Evolutionary conservation across 2,113 vertebrate genomes (phyloP).

Genomic region (Progne subis): DNA sequence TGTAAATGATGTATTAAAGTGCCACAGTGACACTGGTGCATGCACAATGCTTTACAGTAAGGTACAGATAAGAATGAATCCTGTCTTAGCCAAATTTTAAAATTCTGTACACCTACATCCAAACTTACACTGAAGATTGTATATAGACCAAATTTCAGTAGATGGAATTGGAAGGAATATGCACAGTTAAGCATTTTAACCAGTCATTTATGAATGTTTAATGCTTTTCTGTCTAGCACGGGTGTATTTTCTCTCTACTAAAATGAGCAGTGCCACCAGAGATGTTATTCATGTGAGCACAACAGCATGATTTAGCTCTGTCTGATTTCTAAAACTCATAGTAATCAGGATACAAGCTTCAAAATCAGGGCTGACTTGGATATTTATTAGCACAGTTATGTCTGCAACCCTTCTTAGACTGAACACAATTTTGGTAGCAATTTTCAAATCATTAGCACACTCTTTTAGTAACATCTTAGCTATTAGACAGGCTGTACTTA

Average conservation of each 20-base stretch:
- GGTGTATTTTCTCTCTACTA: not conserved
- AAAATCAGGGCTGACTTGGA: conserved; percentile 18
- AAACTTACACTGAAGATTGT: not conserved
- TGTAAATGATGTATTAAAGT: not conserved
- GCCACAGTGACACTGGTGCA: not conserved
- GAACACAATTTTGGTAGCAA: conserved; percentile 39
- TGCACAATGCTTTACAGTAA: rapidly evolving
- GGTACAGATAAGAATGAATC: not conserved
- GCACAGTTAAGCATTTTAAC: not conserved
- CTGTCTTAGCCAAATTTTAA: not conserved
- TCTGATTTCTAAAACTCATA: not conserved
- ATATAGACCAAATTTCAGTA: not conserved
- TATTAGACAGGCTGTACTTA: conserved; percentile 38
- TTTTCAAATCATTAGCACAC: conserved; percentile 53
- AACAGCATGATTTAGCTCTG: not conserved
- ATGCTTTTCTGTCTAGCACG: not conserved
- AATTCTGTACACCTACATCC: not conserved
- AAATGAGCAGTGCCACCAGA: not conserved
- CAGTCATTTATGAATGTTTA: not conserved
- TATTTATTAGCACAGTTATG: conserved; percentile 46
- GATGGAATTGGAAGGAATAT: not conserved
- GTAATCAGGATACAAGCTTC: not conserved
- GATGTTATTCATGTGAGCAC: not conserved
- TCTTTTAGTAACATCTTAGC: conserved; percentile 33
- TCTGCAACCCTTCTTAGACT: not conserved